A percentile compares a stretch with the other conserved stretches of the same genome.
Evolutionary conservation across 2,888 invertebrate species (phyloP).

Genomic region (Ptychoptera albimana): DNA sequence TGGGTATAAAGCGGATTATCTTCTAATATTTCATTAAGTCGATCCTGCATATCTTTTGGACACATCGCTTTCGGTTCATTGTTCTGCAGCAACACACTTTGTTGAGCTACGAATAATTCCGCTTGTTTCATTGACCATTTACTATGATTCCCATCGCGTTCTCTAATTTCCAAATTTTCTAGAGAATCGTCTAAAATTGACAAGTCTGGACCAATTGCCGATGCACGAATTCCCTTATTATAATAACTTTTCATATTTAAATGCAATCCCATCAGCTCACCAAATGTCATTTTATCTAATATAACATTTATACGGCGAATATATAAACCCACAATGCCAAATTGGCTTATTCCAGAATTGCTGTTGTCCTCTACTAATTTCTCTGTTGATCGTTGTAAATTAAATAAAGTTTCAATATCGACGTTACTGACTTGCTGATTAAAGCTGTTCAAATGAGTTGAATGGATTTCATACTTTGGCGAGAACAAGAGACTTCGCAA

Average conservation of each 20-base stretch:
- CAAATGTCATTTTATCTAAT: constrained; percentile 70
- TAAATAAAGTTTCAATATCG: constrained; percentile 48
- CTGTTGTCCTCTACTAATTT: constrained; percentile 37
- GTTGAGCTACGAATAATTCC: constrained; percentile 75
- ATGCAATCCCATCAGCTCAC: constrained; percentile 60
- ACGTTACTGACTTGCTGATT: constrained; percentile 36
- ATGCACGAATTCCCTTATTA: constrained; percentile 30
- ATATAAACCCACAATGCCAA: constrained; percentile 50
- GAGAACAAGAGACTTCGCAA: constrained; percentile 42
- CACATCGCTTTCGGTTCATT: constrained; percentile 66
- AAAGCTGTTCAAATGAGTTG: constrained; percentile 31
- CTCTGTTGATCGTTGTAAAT: constrained; percentile 42
- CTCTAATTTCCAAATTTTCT: constrained; percentile 1
- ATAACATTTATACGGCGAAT: constrained; percentile 64
- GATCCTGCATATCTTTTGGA: constrained; percentile 57
- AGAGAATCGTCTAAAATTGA: not conserved
- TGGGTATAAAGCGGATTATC: constrained; percentile 26
- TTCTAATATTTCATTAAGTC: constrained; percentile 26
- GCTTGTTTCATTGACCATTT: constrained; percentile 80
- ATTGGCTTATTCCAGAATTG: constrained; percentile 23
- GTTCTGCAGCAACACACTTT: constrained; percentile 64
- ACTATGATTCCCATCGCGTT: constrained; percentile 31
- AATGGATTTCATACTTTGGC: constrained; percentile 21
- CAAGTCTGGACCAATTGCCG: constrained; percentile 9
- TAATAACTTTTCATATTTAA: constrained; percentile 56